Evolutionary conservation across 64 coral and sea anemone species (phyloP), one percentile per base, ranked within the genome.

Genomic region (Actinia equina): DNA sequence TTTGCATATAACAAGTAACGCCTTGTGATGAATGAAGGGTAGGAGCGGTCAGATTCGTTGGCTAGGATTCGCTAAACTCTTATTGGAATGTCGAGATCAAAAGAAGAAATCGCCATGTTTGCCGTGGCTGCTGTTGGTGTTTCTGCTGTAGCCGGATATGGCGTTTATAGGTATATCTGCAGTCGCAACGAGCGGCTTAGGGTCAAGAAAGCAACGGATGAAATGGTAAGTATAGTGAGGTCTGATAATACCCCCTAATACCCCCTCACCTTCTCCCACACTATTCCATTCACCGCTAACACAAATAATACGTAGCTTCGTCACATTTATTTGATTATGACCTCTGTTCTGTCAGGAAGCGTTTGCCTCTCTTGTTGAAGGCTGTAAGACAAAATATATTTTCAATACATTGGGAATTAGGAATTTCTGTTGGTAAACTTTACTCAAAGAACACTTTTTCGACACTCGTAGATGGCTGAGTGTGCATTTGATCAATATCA

Each of bases 101-200:
- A 14, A 37, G 13, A 18, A 91, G 27, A 37, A 85, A 87, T 61
- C 77, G 77, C 90, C 8, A 92, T 92, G 90, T 92, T 87, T 92
- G 90, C 84, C 3, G 44, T 92, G 60, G 85, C 90, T 52, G 90
- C 90, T 56, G 27, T 92, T 87, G 90, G 90, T 52, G 12, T 83
- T 44, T 92, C 90, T 30, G 90, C 46, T 20, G 14, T 92, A 26
- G 85, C 79, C 20, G 90, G 90, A 52, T 92, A 92, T 69, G 85
- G 90, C 17, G n/a, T 92, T 53, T 92, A 92, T 67, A 92, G 52
- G 71, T 87, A 87, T 45, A 63, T 92, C 2, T 43, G 60, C 7
- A 85, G 43, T 11, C 62, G 43, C 18, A 86, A 92, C 22, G 17
- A 83, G 15, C 74, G 84, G 5, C 74, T 37, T 58, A 82, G 64